Conservation (phyloP, 2,797 vertebrate genomes). For the Alectoris magna region DNA sequence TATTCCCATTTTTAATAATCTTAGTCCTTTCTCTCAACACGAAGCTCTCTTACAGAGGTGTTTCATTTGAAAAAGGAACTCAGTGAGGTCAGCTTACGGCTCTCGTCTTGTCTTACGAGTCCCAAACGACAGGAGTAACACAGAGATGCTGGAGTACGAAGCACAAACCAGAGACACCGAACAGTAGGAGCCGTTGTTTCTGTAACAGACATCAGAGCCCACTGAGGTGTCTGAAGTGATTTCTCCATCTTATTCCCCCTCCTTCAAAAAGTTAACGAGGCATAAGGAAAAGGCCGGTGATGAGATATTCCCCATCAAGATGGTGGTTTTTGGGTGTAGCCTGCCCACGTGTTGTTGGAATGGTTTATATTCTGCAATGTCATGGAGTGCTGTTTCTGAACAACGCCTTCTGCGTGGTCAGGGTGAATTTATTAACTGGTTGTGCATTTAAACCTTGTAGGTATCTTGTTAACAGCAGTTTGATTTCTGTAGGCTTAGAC, state of each 20-base stretch:
- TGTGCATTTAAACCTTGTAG: background rate
- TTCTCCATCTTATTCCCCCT: background rate
- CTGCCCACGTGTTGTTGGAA: background rate
- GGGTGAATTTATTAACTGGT: slow-evolving; percentile 30
- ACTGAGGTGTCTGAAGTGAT: background rate
- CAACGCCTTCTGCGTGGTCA: background rate
- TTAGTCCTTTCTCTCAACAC: background rate
- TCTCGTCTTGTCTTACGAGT: background rate
- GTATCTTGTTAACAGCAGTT: background rate
- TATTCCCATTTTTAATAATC: background rate
- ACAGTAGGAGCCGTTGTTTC: background rate
- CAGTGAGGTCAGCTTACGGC: background rate
- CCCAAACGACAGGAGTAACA: background rate
- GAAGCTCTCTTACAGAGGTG: background rate
- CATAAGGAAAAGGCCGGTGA: slow-evolving; percentile 34
- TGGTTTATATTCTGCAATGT: background rate
- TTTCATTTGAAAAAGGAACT: background rate
- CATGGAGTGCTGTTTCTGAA: background rate
- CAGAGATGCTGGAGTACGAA: background rate
- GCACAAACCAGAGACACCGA: background rate
- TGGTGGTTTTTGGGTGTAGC: background rate
- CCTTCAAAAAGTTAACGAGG: slow-evolving; percentile 23
- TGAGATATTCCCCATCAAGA: slow-evolving; percentile 26
- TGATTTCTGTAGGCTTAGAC: slow-evolving; percentile 10
- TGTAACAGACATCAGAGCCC: background rate